These are phyloP conservation scores for Planiliza haematocheilus DNA, from an alignment of 2,113 vertebrate species.

Conservation along the genomic window DNA sequence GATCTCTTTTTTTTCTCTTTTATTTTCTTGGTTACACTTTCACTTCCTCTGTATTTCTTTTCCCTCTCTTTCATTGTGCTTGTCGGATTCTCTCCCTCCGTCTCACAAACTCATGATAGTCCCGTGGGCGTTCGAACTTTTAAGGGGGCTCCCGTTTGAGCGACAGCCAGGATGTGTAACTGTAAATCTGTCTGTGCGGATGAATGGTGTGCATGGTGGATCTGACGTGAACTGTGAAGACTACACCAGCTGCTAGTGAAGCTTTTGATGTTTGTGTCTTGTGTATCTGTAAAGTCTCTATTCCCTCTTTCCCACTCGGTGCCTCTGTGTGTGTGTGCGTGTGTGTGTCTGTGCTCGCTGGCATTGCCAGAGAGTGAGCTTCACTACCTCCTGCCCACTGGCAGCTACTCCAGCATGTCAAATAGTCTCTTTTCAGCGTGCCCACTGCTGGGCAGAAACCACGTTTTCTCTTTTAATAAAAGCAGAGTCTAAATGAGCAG, in stretches of 20 bases:
- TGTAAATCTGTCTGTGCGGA: slow-evolving; percentile 13
- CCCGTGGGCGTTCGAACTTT: not conserved
- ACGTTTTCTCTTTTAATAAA: slow-evolving; percentile 1
- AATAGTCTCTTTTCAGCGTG: slow-evolving; percentile 15
- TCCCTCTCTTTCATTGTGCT: slow-evolving; percentile 19
- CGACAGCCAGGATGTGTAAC: not conserved
- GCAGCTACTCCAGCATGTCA: slow-evolving; percentile 26
- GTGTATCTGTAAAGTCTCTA: slow-evolving; percentile 25
- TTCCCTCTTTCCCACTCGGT: slow-evolving; percentile 17
- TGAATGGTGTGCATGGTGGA: slow-evolving; percentile 3
- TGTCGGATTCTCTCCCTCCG: slow-evolving; percentile 10
- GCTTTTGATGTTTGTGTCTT: slow-evolving; percentile 16
- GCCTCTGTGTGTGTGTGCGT: not conserved
- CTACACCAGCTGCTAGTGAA: slow-evolving; percentile 23
- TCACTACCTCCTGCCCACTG: slow-evolving; percentile 27
- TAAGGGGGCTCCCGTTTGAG: not conserved
- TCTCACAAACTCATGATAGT: slow-evolving; percentile 18
- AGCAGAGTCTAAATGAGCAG: slow-evolving; percentile 1
- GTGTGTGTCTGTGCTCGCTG: slow-evolving; percentile 12
- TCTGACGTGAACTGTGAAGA: slow-evolving; percentile 22
- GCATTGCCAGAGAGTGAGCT: slow-evolving; percentile 25
- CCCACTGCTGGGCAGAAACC: not conserved
- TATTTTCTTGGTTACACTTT: slow-evolving; percentile 27
- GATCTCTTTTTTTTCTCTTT: slow-evolving; percentile 13
- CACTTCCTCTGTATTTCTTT: slow-evolving; percentile 12